Conservation (phyloP, 1,140 invertebrate genomes). For the Globodera ellingtonae region DNA sequence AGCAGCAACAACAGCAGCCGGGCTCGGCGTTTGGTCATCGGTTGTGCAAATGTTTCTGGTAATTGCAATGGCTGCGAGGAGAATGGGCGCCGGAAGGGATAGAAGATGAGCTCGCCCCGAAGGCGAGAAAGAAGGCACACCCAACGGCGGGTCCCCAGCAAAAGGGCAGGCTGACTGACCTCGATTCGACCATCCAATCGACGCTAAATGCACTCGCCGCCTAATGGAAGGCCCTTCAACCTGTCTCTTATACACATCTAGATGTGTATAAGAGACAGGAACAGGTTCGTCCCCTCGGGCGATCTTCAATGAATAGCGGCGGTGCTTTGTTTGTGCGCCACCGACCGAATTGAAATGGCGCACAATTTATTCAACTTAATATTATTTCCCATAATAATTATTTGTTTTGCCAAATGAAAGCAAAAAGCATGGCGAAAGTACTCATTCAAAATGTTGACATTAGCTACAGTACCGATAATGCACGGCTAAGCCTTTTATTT, state of each 20-base stretch:
- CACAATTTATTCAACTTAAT: too few species aligned
- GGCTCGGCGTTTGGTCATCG: not conserved
- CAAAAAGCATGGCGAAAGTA: too few species aligned
- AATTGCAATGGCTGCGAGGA: not conserved
- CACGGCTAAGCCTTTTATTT: too few species aligned
- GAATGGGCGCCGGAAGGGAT: not conserved
- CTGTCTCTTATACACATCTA: too few species aligned
- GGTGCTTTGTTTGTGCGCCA: not conserved
- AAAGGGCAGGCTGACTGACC: not conserved
- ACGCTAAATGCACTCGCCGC: not conserved
- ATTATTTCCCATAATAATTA: too few species aligned
- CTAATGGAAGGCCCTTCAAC: constrained; percentile 1
- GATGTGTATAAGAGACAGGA: too few species aligned
- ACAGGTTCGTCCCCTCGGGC: not conserved
- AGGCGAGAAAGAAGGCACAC: not conserved
- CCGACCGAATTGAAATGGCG: not conserved
- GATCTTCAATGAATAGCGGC: not conserved
- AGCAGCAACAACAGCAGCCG: too few species aligned
- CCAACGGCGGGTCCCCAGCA: not conserved
- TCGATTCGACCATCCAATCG: not conserved
- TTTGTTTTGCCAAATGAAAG: too few species aligned
- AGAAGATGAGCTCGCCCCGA: not conserved
- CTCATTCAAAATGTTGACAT: too few species aligned
- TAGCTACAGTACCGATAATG: too few species aligned
- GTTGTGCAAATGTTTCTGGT: not conserved